Evolutionary conservation across 2,797 vertebrate species (phyloP), one percentile per base, ranked within the genome.

Genomic region (Pipistrellus nathusii): DNA sequence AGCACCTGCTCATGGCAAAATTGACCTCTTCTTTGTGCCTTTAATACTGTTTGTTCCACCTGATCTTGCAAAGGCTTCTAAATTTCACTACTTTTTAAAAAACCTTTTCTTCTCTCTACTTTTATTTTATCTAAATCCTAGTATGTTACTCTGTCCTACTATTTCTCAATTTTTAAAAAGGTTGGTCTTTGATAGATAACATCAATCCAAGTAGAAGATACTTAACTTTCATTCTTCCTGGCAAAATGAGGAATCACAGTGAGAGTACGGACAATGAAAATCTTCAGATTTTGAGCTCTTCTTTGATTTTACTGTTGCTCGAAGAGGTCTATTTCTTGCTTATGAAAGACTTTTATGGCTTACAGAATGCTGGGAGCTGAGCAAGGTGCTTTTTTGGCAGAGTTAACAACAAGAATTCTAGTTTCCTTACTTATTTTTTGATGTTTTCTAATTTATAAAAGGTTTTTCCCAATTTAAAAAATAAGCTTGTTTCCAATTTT

Each of bases 381-480:
- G 38, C 11, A 62, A 55, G 10, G 41, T 53, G 21, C 32, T 64
- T 21, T 21, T 91, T 51, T 72, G 75, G n/a, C 32, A 89, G 30
- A 81, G 18, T 48, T 89, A 88, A 85, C 17, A 69, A 35, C 59
- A 35, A 80, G 20, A 53, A 21, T 68, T 85, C 13, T 20, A 66
- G 46, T 80, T 83, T 72, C 84, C 77, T 83, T 89, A 83, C 27
- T 48, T 86, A 7, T 66, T 55, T 53, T 71, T 83, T 46, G 11
- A 83, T 80, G 51, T 46, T 78, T 90, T 66, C 32, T 46, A 76
- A 73, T n/a, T 68, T 81, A 71, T 38, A 64, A 82, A 94, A 81
- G 13, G 48, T 25, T 84, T 94, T 84, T 62, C 27, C 59, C 66
- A 82, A 53, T 78, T 72, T 35, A 41, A 84, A 91, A 90, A 77